Evolutionary conservation across 2,797 vertebrate genomes (phyloP), one percentile per base, ranked within the genome.

Genomic region (Ataeniobius toweri): DNA sequence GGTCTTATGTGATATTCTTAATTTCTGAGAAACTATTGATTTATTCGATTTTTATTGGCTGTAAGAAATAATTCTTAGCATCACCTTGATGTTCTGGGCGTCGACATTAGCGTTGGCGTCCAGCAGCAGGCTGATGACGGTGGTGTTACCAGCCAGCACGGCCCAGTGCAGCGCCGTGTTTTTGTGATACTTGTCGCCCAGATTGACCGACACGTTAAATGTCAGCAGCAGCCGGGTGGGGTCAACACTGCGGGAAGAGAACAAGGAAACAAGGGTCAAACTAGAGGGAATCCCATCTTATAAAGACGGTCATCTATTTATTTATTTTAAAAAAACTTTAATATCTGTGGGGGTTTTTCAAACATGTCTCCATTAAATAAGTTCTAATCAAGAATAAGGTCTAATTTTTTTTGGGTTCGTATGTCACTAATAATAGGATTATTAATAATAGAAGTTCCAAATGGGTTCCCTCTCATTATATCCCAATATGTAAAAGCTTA

Each of bases 161-260:
- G 98, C 97, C 98, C 98, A 99, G 89, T 99, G 98, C 90, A 99
- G 89, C 58, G 98, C 97, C 46, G 98, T 99, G 93, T 99, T 99
- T 96, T 99, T 99, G 93, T 99, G 98, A 89, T 98, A 99, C 89
- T 99, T 99, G 96, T 99, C 98, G 50, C 98, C 98, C 89, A 99
- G 96, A 93, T 98, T 99, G 88, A 99, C 97, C 0, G 98, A 99
- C 90, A 99, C 98, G 80, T 99, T 99, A 93, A 99, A 99, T 13
- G 98, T 99, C 93, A 99, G 96, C 48, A 99, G 96, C 83, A 99
- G 96, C 84, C 98, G 95, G 7, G 98, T 99, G 73, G 98, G 98
- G 91, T 99, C 98, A 95, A 99, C 97, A 86, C 98, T 99, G 90
- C 63, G 69, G n/a, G 22, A 20, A 69, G 6, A 36, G 51, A 46